Percentiles rank a stretch among this genome's conserved stretches.
Evolutionary conservation across 2,797 vertebrate genomes (phyloP).

Genomic region (Gallinago nigripennis): DNA sequence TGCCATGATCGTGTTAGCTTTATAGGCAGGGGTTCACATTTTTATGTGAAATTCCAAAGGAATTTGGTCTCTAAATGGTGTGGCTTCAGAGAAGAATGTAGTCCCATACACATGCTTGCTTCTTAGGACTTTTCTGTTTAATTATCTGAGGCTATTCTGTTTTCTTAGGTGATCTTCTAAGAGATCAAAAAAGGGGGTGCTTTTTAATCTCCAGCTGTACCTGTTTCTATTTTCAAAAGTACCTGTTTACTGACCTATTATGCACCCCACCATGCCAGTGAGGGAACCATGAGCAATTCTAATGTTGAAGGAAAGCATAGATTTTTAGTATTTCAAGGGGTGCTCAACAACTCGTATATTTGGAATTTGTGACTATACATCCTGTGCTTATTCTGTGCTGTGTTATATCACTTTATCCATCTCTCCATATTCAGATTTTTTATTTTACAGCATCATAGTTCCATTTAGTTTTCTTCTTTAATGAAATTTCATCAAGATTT

Average conservation of each 20-base stretch:
- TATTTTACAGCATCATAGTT: neutral
- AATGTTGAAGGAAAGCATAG: neutral
- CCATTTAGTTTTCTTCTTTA: neutral
- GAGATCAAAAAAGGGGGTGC: neutral
- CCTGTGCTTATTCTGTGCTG: neutral
- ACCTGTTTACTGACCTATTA: neutral
- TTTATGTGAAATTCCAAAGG: neutral
- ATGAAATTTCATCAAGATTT: neutral
- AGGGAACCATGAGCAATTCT: neutral
- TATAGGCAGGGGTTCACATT: neutral
- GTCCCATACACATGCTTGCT: neutral
- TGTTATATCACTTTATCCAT: neutral
- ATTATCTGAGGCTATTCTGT: neutral
- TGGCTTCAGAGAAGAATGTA: neutral
- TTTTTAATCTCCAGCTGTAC: neutral
- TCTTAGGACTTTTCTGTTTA: neutral
- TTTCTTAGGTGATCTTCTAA: neutral
- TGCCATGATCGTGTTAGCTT: neutral
- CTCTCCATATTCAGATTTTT: neutral
- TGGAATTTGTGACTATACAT: neutral
- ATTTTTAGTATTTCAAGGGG: neutral
- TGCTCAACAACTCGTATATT: neutral
- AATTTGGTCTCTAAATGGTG: neutral
- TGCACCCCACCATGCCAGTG: fast-evolving
- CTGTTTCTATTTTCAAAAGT: neutral